Percentiles rank a stretch among this genome's conserved stretches.
phyloP scores from a whole-genome alignment of 2,797 vertebrate species.

The Mus caroli region DNA sequence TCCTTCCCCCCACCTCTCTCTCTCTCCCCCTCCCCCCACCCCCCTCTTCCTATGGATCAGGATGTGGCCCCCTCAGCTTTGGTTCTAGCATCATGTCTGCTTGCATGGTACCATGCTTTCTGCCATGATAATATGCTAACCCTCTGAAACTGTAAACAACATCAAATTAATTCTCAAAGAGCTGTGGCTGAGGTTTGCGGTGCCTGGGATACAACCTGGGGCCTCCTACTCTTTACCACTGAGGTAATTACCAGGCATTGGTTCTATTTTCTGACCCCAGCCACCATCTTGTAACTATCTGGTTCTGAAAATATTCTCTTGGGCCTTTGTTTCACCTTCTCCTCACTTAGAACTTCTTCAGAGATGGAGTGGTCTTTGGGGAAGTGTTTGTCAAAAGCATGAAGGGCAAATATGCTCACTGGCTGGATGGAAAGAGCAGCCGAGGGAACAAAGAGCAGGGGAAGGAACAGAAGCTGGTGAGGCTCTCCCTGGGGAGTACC shows the following conservation, averaged over 20 bases:
- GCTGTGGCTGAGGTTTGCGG: not conserved
- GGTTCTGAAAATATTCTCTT: not conserved
- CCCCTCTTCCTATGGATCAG: not conserved
- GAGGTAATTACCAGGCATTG: not conserved
- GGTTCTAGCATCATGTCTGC: not conserved
- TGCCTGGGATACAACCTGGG: not conserved
- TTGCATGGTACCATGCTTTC: not conserved
- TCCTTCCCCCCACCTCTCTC: not conserved
- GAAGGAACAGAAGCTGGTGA: not conserved
- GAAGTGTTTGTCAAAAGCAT: not conserved
- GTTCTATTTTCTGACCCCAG: not conserved
- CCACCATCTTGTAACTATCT: not conserved
- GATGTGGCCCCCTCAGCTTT: not conserved
- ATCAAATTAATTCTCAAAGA: not conserved
- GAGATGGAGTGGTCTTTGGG: not conserved
- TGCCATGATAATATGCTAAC: not conserved
- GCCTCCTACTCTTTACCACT: not conserved
- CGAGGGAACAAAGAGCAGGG: not conserved
- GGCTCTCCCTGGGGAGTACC: not conserved
- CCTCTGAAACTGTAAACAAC: not conserved
- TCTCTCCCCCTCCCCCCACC: not conserved
- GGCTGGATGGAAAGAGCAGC: not conserved
- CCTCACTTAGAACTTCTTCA: not conserved
- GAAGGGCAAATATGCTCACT: not conserved
- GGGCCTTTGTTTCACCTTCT: not conserved